Base-by-base conservation (phyloP, 2,888 invertebrate species). In the Megalurothrips usitatus region DNA sequence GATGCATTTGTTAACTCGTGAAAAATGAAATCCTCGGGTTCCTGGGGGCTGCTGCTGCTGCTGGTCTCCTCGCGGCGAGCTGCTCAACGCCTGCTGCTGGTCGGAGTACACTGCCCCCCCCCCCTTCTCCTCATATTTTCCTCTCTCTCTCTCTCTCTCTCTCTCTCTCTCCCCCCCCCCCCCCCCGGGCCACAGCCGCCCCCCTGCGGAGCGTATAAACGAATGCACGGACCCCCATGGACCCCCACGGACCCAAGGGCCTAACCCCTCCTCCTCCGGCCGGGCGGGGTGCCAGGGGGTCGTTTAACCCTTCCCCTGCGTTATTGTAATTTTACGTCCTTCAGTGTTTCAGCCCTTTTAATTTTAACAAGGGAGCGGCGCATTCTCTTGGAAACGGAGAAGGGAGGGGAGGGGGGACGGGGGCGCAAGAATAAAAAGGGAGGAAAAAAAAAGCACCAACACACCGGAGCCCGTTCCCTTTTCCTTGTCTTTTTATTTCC, bases 341-440 rank as follows among this genome's bases (percentile, higher is more conserved):
- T 23, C 68, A 75, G 68, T 75, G 68, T 75, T 75, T 75, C 68
- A 75, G 68, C 26, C 68, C 68, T 75, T 75, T 75, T 26, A 75
- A 75, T 75, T 75, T 75, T 75, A 75, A 75, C 68, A 75, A 75
- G 68, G 10, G 68, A 58, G 23, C 23, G 12, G 26, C 10, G 26
- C 68, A 26, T 26, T 75, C 26, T 23, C 23, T 26, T 26, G 12
- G 26, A 58, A 58, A 58, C 58, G n/a, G 58, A 19, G n/a, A 52
- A 52, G 17, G 9, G 58, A 19, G 52, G 58, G 58, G 58, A 58
- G 14, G 17, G 58, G 17, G 17, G 34, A 14, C 6, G 58, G 6
- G 58, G 58, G 58, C n/a, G 52, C 19, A 52, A 58, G 58, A n/a
- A 17, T 17, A 58, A 58, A 58, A n/a, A 14, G 58, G 58, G n/a